Evolutionary conservation across 30 jellyfish, hydroid and myxozoan genomes (phyloP).

Genomic region (Cassiopea andromeda): DNA sequence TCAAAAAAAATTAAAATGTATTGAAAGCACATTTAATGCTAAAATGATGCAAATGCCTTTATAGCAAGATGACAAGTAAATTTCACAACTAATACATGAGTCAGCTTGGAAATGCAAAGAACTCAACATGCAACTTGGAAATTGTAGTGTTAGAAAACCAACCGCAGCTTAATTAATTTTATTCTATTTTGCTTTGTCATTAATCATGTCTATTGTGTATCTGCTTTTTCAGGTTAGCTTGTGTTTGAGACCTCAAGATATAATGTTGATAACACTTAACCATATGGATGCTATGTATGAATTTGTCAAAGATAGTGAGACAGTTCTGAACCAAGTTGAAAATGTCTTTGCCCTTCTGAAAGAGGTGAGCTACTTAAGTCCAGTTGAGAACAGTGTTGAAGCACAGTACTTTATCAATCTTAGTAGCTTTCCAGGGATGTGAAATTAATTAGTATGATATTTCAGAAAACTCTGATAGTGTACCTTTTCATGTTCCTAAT

Average conservation of each 20-base stretch:
- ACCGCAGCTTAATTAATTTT: too few species aligned
- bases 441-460: not conserved
- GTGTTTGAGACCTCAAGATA: constrained; percentile 90
- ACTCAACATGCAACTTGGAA: too few species aligned
- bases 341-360: constrained; percentile 81
- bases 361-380: constrained; percentile 61
- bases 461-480: not conserved
- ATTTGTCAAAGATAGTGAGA: constrained; percentile 81
- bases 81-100: too few species aligned
- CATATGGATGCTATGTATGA: constrained; percentile 97
- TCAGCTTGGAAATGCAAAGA: too few species aligned
- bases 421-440: too few species aligned
- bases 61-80: too few species aligned
- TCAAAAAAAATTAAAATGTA: too few species aligned
- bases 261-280: constrained; percentile 84
- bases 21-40: too few species aligned
- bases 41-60: too few species aligned
- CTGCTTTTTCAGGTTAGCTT: constrained; percentile 76
- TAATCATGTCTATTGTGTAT: not conserved
- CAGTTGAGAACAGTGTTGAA: not conserved
- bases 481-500: not conserved
- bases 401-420: not conserved
- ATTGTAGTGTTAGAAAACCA: too few species aligned
- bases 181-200: too few species aligned
- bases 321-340: constrained; percentile 84